Conservation (phyloP, 2,113 vertebrate genomes). For the Hystrix brachyura region DNA sequence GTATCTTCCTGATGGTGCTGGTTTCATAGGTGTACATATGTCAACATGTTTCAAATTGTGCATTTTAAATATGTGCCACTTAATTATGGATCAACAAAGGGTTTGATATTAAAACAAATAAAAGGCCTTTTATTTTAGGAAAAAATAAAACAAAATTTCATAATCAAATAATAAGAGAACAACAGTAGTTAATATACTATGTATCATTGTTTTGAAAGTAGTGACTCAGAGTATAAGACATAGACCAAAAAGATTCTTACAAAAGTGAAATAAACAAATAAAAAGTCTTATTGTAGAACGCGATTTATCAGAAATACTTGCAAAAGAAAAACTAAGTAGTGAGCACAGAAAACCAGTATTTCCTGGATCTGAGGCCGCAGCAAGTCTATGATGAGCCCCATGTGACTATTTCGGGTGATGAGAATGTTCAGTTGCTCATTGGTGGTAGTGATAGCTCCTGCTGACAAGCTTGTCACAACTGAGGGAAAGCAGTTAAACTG, state of each 20-base stretch:
- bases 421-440: accelerated
- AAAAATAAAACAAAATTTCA: not conserved
- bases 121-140: not conserved
- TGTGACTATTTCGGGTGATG: accelerated
- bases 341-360: not conserved
- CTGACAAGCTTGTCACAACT: accelerated
- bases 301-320: not conserved
- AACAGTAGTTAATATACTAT: not conserved
- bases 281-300: not conserved
- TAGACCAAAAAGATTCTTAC: not conserved
- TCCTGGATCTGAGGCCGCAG: no score
- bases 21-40: not conserved
- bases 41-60: not conserved
- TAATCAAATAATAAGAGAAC: not conserved
- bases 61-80: not conserved
- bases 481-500: accelerated
- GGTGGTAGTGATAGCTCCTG: accelerated
- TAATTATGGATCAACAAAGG: not conserved
- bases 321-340: accelerated
- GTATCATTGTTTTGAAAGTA: not conserved
- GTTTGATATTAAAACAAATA: not conserved
- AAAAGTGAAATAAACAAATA: not conserved
- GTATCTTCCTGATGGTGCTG: accelerated
- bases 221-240: not conserved
- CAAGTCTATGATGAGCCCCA: accelerated